These are phyloP conservation scores for Tachysurus fulvidraco DNA, from an alignment of 2,113 vertebrate species.

Conservation along the genomic window DNA sequence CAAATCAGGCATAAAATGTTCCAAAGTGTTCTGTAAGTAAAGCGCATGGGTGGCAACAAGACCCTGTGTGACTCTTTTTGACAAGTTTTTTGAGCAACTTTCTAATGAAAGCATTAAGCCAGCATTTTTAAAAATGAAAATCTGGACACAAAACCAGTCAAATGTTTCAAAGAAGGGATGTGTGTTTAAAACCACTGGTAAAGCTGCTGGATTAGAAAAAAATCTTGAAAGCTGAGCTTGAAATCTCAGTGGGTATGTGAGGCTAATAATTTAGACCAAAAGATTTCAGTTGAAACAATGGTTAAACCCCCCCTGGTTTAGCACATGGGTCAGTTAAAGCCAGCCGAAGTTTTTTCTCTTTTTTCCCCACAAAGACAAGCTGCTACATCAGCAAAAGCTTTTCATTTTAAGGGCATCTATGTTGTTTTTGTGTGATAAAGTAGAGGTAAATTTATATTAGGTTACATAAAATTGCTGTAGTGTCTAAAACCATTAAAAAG, in stretches of 20 bases:
- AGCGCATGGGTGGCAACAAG: not conserved
- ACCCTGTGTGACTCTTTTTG: not conserved
- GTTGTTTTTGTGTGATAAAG: not conserved
- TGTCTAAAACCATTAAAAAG: not conserved
- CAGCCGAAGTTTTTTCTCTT: not conserved
- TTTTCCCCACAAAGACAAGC: not conserved
- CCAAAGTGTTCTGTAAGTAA: not conserved
- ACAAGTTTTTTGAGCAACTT: not conserved
- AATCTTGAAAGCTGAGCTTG: not conserved
- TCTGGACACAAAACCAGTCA: not conserved
- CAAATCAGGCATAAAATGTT: not conserved
- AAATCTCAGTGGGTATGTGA: not conserved
- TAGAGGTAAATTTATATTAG: not conserved
- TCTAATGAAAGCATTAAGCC: not conserved
- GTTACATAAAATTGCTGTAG: not conserved
- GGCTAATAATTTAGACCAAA: not conserved
- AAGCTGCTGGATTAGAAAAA: not conserved
- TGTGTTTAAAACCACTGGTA: not conserved
- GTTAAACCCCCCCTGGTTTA: not conserved
- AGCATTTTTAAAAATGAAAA: not conserved
- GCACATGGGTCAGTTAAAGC: not conserved
- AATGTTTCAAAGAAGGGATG: not conserved
- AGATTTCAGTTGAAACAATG: not conserved
- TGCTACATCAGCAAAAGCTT: not conserved
- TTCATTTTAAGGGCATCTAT: not conserved